A percentile compares a stretch with the other conserved stretches of the same genome.
Evolutionary conservation across 2,797 vertebrate genomes (phyloP).

Genomic region (Crax fasciolata): DNA sequence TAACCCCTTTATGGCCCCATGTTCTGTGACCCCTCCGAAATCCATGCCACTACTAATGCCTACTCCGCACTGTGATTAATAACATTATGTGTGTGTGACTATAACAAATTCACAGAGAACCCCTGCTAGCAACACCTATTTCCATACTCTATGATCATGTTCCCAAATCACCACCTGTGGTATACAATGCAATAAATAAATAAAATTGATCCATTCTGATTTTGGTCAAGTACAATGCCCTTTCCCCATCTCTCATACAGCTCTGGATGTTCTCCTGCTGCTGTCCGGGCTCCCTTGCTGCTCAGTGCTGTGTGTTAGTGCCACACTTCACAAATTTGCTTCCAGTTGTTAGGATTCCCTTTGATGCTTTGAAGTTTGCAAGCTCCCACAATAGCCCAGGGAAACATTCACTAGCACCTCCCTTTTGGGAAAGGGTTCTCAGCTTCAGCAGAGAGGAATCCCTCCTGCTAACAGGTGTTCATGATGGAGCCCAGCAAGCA

Average conservation of each 20-base stretch:
- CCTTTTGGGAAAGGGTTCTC: background rate
- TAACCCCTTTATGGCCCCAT: background rate
- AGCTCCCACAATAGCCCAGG: background rate
- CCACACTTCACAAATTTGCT: fast-evolving
- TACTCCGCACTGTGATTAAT: background rate
- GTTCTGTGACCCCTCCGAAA: background rate
- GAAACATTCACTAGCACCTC: background rate
- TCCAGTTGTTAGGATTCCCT: background rate
- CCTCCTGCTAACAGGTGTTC: background rate
- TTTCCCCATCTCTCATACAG: fast-evolving
- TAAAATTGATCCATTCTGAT: background rate
- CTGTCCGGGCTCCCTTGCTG: background rate
- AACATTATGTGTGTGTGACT: fast-evolving
- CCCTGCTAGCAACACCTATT: fast-evolving
- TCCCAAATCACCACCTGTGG: background rate
- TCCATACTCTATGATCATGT: background rate
- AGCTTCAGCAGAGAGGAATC: background rate
- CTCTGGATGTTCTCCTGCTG: background rate
- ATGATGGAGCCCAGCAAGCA: background rate
- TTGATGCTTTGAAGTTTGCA: background rate
- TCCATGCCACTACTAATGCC: background rate
- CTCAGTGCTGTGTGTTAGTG: fast-evolving
- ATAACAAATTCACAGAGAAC: background rate
- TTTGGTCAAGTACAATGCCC: background rate
- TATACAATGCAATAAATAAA: background rate